phyloP scores from a whole-genome alignment of 2,113 vertebrate genomes.

The Catagonus wagneri region DNA sequence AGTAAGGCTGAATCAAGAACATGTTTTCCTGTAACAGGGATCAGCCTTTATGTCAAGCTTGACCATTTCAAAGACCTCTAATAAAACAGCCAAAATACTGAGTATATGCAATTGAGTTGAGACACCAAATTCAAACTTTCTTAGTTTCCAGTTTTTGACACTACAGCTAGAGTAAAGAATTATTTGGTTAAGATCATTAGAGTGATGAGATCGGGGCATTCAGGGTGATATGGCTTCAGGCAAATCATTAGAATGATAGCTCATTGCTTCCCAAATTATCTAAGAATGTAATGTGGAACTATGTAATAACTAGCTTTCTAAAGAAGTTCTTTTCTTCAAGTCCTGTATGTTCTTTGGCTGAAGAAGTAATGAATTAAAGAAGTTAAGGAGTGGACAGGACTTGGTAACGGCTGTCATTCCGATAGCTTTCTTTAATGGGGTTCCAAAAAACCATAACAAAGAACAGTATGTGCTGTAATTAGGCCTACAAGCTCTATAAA shows the following conservation, averaged over 20 bases:
- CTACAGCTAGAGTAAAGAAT: neutral
- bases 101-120: neutral
- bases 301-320: neutral
- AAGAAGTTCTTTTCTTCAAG: neutral
- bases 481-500: conserved; percentile 39
- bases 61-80: neutral
- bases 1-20: neutral
- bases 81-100: neutral
- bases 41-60: neutral
- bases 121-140: neutral
- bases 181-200: neutral
- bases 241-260: neutral
- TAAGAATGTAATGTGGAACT: conserved; percentile 1
- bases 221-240: neutral
- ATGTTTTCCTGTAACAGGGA: neutral
- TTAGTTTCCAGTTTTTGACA: conserved; percentile 30
- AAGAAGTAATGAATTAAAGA: conserved; percentile 40
- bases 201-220: too few species aligned
- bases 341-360: conserved; percentile 30
- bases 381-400: conserved; percentile 3
- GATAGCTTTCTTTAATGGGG: neutral
- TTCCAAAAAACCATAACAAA: conserved; percentile 59
- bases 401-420: conserved; percentile 34
- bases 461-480: conserved; percentile 15
- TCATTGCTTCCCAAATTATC: neutral